These are phyloP conservation scores for Entelurus aequoreus DNA, from an alignment of 2,113 vertebrate species.

Conservation along the genomic window DNA sequence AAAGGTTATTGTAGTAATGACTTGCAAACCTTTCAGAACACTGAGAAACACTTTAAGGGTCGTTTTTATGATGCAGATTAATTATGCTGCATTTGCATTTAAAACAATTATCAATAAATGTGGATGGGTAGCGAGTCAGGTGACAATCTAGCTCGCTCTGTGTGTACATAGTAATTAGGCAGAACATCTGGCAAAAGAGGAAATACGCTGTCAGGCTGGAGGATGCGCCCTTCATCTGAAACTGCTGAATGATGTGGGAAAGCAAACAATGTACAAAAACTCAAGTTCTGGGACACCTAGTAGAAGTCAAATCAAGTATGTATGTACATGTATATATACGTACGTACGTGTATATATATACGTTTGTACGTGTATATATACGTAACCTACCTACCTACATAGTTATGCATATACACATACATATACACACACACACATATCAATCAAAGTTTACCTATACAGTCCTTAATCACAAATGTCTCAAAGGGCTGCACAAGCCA, in stretches of 20 bases:
- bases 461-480: too few relatives aligned
- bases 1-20: background rate
- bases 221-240: slow-evolving; percentile 19
- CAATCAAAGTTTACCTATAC: too few relatives aligned
- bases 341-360: too few relatives aligned
- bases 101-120: too few relatives aligned
- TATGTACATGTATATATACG: too few relatives aligned
- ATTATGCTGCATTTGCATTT: slow-evolving; percentile 52
- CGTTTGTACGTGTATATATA: too few relatives aligned
- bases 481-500: too few relatives aligned
- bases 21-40: background rate
- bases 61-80: slow-evolving; percentile 28
- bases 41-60: slow-evolving; percentile 6
- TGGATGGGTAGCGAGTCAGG: background rate
- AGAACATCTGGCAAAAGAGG: slow-evolving; percentile 52
- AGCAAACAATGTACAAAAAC: slow-evolving; percentile 15
- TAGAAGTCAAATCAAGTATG: too few relatives aligned
- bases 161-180: slow-evolving; percentile 46
- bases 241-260: slow-evolving; percentile 25
- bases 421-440: too few relatives aligned
- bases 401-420: too few relatives aligned
- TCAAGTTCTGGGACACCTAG: too few relatives aligned
- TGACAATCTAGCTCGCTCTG: slow-evolving; percentile 4
- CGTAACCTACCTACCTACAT: too few relatives aligned
- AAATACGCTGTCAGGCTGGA: slow-evolving; percentile 19